Evolutionary conservation across 2,113 vertebrate genomes (phyloP), one percentile per base, ranked within the genome.

Genomic region (Cebidichthys violaceus): DNA sequence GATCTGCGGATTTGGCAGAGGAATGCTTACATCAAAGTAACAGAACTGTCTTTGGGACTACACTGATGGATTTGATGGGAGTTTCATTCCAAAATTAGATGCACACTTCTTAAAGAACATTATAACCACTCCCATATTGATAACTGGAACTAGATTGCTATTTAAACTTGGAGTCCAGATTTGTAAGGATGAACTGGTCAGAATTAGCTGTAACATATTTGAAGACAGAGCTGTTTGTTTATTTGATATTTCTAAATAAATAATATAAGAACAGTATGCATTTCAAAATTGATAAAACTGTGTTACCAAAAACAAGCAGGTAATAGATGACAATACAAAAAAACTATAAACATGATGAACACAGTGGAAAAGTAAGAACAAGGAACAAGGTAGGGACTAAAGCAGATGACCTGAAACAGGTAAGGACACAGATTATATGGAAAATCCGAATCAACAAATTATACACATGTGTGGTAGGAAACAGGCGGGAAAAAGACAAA

Each of bases 1-100:
- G 33, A 71, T 18, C 69, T 71, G 69, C 69, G 57, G 20, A n/a
- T 39, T 39, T 71, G 69, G 33, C 69, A 71, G 33, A 70, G 14
- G 10, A 39, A 71, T 39, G 14, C 69, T 39, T 11, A 55, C 68
- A 37, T 70, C 68, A 70, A 54, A 70, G 47, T 17, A n/a, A 70
- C 20, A 35, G 8, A 17, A 20, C 10, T 18, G 29, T 27, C 6
- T 59, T 71, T 20, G 55, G 13, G 33, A 24, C 68, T 15, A 52
- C 18, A 37, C 31, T n/a, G 66, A 68, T 31, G 6, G 5, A 50
- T 15, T 54, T 52, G 29, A 70, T 14, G 4, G 1, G 20, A 68
- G 27, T 52, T 70, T 52, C 20, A 52, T 52, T 71, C 11, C 69
- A 27, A 37, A 55, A 71, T 57, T 17, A 55, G 13, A 59, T 29